phyloP scores from a whole-genome alignment of 1,140 invertebrate species.

The Triops longicaudatus region DNA sequence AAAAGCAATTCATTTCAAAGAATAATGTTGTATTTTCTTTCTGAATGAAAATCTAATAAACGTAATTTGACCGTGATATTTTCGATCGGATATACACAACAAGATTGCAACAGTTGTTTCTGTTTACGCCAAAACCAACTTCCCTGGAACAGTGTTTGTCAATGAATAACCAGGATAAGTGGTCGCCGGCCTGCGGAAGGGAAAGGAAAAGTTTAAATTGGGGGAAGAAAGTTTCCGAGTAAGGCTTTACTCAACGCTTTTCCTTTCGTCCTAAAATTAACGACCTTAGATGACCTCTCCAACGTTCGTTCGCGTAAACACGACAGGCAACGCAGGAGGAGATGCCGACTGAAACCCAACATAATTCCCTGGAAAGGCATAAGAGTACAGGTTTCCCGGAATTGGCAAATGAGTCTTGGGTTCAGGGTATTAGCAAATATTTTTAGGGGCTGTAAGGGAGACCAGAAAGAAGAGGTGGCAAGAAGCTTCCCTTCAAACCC shows the following conservation, averaged over 20 bases:
- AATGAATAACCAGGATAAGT: not conserved
- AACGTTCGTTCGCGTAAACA: slow-evolving; percentile 7
- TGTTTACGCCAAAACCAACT: not conserved
- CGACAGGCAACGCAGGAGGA: not conserved
- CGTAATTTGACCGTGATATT: too few relatives aligned
- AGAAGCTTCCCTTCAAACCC: not conserved
- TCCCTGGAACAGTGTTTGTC: not conserved
- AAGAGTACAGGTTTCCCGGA: not conserved
- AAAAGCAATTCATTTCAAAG: too few relatives aligned
- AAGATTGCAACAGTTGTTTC: not conserved
- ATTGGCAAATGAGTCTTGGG: not conserved
- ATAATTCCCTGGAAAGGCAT: not conserved
- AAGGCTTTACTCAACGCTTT: not conserved
- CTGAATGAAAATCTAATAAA: too few relatives aligned
- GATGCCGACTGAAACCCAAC: not conserved
- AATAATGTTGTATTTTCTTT: too few relatives aligned
- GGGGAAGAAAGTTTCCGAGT: not conserved
- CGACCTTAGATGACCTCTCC: not conserved
- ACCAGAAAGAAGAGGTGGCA: not conserved
- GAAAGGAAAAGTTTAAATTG: not conserved
- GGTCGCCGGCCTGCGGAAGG: not conserved
- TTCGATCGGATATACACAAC: too few relatives aligned
- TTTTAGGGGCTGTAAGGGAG: not conserved
- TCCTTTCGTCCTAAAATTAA: not conserved
- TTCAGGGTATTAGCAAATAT: slow-evolving; percentile 1